Base-by-base conservation (phyloP, 2,888 invertebrate species). In the Pammene aurita region DNA sequence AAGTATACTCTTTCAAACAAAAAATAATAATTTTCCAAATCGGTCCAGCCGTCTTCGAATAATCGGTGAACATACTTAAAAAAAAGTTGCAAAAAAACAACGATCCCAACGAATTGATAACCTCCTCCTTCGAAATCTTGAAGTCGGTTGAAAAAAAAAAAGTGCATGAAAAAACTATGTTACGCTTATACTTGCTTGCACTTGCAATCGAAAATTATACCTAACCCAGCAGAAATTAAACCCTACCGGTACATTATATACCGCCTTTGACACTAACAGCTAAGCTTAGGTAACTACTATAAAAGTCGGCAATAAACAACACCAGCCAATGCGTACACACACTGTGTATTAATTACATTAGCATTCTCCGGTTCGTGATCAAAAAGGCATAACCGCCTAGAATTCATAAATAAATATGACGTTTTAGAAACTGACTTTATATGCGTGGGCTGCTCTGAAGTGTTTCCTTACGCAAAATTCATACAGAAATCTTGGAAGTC, bases 341-440 rank as follows among this genome's bases (percentile, higher is more conserved):
- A 38, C 61, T 18, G 38, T 61, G 61, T 48, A 61, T 61, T 61
- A 61, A 61, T 50, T 61, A 61, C 61, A 38, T 35, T 34, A 35
- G 48, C 16, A 48, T 61, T 61, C 10, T 35, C 11, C 26, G 6
- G 5, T 34, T 35, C 16, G 35, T 48, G 16, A 0, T 14, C 7
- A 38, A 46, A 34, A 48, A 2, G 60, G 1, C 16, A 9, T 16
- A 61, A 35, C 11, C 5, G 35, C 14, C 35, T n/a, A 7, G 0
- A 16, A 35, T 61, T 16, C 7, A 2, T 14, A 61, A 35, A 10
- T 35, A 14, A 11, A 11, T 35, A 7, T 2, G 16, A 14, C 48
- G 44, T 16, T 61, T 61, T 35, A 2, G 38, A 38, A 18, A 5
- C 13, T 13, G 7, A n/a, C 35, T 11, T 5, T 14, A 42, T 7